Conservation (phyloP, 2,113 vertebrate genomes). For the Heterotilapia buettikoferi region DNA sequence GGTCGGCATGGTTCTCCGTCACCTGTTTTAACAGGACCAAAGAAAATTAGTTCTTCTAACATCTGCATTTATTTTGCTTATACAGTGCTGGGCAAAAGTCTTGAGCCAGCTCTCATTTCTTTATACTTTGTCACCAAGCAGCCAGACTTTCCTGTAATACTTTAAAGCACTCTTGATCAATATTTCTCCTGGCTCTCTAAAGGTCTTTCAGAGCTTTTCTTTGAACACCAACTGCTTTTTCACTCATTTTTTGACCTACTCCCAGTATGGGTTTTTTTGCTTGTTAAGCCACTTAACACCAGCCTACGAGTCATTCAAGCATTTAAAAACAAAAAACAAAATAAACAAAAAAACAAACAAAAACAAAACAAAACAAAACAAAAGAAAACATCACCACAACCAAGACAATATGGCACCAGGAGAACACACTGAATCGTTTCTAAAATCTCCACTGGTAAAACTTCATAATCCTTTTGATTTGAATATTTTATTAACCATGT, state of each 20-base stretch:
- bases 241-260: background rate
- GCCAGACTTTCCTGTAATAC: background rate
- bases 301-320: background rate
- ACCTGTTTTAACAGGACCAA: constrained; percentile 44
- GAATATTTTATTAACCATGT: background rate
- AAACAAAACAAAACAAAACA: too few relatives aligned
- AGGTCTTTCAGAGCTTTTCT: background rate
- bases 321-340: background rate
- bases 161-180: background rate
- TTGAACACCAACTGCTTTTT: background rate
- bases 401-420: background rate
- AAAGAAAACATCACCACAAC: background rate
- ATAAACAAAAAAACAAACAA: too few relatives aligned
- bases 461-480: background rate
- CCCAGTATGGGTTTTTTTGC: background rate
- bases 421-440: background rate
- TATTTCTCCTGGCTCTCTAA: background rate
- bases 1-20: constrained; percentile 73
- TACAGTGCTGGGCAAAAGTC: background rate
- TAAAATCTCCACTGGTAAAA: background rate
- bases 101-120: background rate
- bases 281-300: background rate
- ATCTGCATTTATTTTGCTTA: background rate
- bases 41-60: background rate
- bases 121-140: background rate